These are phyloP conservation scores for Abscondita cerata DNA, from an alignment of 2,888 invertebrate species.

Conservation along the genomic window DNA sequence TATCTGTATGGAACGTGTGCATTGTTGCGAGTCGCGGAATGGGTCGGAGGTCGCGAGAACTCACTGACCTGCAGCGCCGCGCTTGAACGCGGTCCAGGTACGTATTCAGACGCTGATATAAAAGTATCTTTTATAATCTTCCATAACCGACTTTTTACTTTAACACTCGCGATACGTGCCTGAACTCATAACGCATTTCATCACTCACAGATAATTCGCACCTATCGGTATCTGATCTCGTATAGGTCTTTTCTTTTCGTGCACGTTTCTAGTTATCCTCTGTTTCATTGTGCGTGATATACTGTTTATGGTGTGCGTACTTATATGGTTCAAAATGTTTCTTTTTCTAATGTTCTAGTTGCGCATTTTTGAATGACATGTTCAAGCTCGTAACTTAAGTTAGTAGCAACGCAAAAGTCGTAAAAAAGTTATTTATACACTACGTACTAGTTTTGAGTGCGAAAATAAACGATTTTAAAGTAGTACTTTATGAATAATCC, in stretches of 20 bases:
- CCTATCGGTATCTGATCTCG: conserved; percentile 38
- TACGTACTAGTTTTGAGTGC: conserved; percentile 13
- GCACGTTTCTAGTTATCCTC: conserved; percentile 37
- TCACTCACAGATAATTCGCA: conserved; percentile 42
- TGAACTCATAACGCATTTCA: conserved; percentile 35
- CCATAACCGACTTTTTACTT: not conserved
- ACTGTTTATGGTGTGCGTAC: conserved; percentile 38
- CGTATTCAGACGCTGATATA: conserved; percentile 11
- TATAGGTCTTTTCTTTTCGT: conserved; percentile 35
- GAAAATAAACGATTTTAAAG: conserved; percentile 41
- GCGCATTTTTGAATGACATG: not conserved
- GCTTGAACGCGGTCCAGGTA: conserved; percentile 40
- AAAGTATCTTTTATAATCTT: not conserved
- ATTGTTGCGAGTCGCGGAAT: conserved; percentile 49
- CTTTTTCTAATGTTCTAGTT: not conserved
- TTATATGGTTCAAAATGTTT: conserved; percentile 17
- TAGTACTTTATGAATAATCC: conserved; percentile 43
- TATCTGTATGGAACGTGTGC: conserved; percentile 45
- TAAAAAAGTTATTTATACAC: conserved; percentile 15
- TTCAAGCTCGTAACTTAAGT: not conserved
- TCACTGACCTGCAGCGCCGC: conserved; percentile 55
- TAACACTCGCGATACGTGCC: conserved; percentile 16
- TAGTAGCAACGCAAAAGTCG: not conserved
- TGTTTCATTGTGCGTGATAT: conserved; percentile 36
- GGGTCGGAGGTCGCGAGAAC: conserved; percentile 57